Percentiles rank a stretch among this genome's conserved stretches.
Conservation (phyloP, 2,888 invertebrate species). For the Euproctis similis region DNA sequence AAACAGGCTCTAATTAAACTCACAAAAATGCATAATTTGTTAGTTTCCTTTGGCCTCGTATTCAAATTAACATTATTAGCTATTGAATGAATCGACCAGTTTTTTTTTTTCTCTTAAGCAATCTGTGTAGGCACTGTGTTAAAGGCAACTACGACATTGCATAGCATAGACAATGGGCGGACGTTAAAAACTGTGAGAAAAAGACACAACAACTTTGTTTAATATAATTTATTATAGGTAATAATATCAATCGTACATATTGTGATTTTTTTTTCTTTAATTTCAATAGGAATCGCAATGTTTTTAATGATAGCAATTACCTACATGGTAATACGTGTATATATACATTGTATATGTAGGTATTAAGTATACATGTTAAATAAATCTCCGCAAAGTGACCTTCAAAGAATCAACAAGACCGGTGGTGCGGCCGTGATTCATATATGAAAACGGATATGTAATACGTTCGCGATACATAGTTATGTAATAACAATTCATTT, state of each 20-base stretch:
- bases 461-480: conserved; percentile 7
- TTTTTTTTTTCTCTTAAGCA: conserved; percentile 32
- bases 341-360: no score
- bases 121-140: conserved; percentile 29
- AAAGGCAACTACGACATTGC: conserved; percentile 17
- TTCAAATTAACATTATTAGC: conserved; percentile 38
- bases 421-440: conserved; percentile 3
- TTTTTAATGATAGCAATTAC: conserved; percentile 27
- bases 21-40: conserved; percentile 20
- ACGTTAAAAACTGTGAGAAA: conserved; percentile 54
- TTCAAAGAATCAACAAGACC: conserved; percentile 34
- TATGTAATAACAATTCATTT: conserved; percentile 5
- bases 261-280: conserved; percentile 28
- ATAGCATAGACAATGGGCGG: conserved; percentile 52
- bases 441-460: conserved; percentile 23
- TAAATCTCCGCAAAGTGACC: conserved; percentile 30
- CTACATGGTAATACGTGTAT: conserved; percentile 22
- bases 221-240: conserved; percentile 30
- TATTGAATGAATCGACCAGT: conserved; percentile 30
- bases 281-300: conserved; percentile 23
- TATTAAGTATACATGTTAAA: conserved; percentile 13
- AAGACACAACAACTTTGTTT: conserved; percentile 32
- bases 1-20: conserved; percentile 3
- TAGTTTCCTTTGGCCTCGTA: conserved; percentile 37
- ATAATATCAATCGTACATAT: no score